A percentile compares a stretch with the other conserved stretches of the same genome.
These are phyloP conservation scores for Lasius fuliginosus DNA, from an alignment of 2,888 invertebrate genomes.

Conservation along the genomic window DNA sequence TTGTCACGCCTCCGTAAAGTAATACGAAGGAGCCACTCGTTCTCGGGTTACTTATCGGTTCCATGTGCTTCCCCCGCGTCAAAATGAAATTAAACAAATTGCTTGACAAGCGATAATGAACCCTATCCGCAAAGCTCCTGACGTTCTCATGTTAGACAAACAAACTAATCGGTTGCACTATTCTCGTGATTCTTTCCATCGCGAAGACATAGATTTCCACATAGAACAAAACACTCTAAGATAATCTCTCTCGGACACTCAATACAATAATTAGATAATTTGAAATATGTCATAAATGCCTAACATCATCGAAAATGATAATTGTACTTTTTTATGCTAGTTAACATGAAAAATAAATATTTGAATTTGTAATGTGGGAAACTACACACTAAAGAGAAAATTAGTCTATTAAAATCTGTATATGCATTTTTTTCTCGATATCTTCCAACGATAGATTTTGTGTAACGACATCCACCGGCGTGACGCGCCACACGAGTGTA, in stretches of 20 bases:
- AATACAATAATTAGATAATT: conserved; percentile 17
- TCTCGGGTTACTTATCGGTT: conserved; percentile 76
- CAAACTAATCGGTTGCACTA: conserved; percentile 42
- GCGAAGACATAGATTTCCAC: conserved; percentile 3
- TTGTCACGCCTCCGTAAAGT: conserved; percentile 64
- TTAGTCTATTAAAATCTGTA: neutral
- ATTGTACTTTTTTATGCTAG: too few species aligned
- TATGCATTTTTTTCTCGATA: neutral
- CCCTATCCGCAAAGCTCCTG: conserved; percentile 62
- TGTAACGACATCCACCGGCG: neutral
- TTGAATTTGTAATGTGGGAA: neutral
- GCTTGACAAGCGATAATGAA: conserved; percentile 68
- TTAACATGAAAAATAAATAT: neutral
- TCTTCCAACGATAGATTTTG: neutral
- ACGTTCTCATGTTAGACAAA: conserved; percentile 53
- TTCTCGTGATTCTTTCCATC: conserved; percentile 3
- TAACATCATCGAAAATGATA: neutral
- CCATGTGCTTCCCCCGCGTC: conserved; percentile 73
- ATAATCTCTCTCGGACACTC: conserved; percentile 11
- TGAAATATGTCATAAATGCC: neutral
- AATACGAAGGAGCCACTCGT: conserved; percentile 55
- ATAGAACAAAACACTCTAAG: conserved; percentile 22
- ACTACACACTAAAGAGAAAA: neutral
- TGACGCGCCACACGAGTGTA: conserved; percentile 51
- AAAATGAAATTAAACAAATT: conserved; percentile 83